Percentiles rank a stretch among this genome's conserved stretches.
These are phyloP conservation scores for Drusus annulatus DNA, from an alignment of 1,140 invertebrate species.

Conservation along the genomic window DNA sequence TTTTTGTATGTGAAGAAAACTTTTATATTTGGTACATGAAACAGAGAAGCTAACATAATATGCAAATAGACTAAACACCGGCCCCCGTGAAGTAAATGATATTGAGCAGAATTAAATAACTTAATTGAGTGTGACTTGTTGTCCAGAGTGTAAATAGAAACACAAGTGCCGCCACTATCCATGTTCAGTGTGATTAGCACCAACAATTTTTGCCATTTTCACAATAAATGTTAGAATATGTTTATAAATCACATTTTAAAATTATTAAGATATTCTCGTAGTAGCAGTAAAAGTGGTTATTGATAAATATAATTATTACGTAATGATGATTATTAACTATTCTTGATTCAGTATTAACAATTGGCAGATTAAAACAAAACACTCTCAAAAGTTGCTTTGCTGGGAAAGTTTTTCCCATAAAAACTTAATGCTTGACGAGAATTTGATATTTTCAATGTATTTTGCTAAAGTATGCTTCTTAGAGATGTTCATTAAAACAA, in stretches of 20 bases:
- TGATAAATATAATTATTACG: too few relatives aligned
- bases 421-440: too few relatives aligned
- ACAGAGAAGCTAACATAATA: neutral
- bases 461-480: too few relatives aligned
- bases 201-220: constrained; percentile 8
- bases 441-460: too few relatives aligned
- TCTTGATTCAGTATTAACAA: neutral
- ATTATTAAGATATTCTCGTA: too few relatives aligned
- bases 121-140: neutral
- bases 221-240: constrained; percentile 2
- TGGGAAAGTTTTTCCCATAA: too few relatives aligned
- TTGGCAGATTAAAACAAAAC: neutral
- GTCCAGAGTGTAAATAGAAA: neutral
- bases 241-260: too few relatives aligned
- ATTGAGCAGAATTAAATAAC: neutral
- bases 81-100: neutral
- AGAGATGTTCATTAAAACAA: too few relatives aligned
- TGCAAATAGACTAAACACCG: neutral
- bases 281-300: too few relatives aligned
- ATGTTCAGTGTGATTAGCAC: constrained; percentile 19
- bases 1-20: constrained; percentile 24
- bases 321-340: neutral
- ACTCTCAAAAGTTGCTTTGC: too few relatives aligned
- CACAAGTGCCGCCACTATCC: neutral
- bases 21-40: constrained; percentile 20